A percentile compares a stretch with the other conserved stretches of the same genome.
Conservation (phyloP, 2,888 invertebrate genomes). For the Polydrusus tereticollis region DNA sequence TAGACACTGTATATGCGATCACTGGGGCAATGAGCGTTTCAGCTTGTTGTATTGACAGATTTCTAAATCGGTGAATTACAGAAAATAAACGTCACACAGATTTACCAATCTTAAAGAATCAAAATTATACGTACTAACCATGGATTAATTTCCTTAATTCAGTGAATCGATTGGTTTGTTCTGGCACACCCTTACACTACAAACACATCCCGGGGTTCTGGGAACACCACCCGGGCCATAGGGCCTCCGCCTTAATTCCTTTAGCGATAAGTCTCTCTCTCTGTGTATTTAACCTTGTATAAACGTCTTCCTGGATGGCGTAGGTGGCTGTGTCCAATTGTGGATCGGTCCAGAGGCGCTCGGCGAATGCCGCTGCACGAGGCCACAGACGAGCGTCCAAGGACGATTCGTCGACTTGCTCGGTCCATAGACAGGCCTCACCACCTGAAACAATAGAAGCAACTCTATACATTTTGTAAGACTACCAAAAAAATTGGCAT, state of each 20-base stretch:
- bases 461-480: constrained; percentile 1
- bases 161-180: too few relatives aligned
- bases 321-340: constrained; percentile 60
- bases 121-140: too few relatives aligned
- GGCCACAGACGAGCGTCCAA: constrained; percentile 88
- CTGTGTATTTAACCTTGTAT: constrained; percentile 77
- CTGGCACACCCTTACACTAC: constrained; percentile 57
- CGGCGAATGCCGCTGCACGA: constrained; percentile 83
- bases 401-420: constrained; percentile 80
- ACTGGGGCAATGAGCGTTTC: too few relatives aligned
- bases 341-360: constrained; percentile 81
- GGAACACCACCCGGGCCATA: constrained; percentile 84
- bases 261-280: constrained; percentile 74
- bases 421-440: constrained; percentile 88
- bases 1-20: too few relatives aligned
- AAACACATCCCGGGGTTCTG: constrained; percentile 83
- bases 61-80: too few relatives aligned
- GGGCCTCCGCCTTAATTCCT: constrained; percentile 77
- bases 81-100: too few relatives aligned
- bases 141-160: too few relatives aligned
- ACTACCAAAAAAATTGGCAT: too few relatives aligned
- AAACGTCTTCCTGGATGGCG: constrained; percentile 74
- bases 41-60: too few relatives aligned
- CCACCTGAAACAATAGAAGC: constrained; percentile 73
- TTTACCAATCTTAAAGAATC: too few relatives aligned